A percentile compares a stretch with the other conserved stretches of the same genome.
Conservation (phyloP, 2,113 vertebrate species). For the Macaca fascicularis region DNA sequence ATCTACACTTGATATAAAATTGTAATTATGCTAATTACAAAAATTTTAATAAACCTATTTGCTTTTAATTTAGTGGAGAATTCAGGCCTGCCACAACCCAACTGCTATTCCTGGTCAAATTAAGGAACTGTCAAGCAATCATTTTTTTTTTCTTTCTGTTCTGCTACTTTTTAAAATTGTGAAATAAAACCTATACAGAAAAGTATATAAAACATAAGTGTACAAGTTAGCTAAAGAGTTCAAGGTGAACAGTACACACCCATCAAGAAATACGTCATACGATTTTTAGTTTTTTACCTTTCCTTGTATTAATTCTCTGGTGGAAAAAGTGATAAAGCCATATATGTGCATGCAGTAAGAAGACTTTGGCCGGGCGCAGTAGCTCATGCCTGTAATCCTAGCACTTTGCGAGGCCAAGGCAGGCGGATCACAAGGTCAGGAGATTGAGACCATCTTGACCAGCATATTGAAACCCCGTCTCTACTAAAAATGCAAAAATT, state of each 20-base stretch:
- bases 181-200: neutral
- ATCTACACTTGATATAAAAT: slow-evolving; percentile 10
- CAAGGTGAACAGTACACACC: neutral
- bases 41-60: neutral
- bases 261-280: neutral
- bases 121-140: neutral
- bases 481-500: too few species aligned
- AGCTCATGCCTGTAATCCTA: too few species aligned
- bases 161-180: neutral
- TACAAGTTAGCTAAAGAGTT: neutral
- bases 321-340: neutral
- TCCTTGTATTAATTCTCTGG: neutral
- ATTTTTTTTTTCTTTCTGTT: neutral
- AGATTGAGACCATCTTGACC: too few species aligned
- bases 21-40: neutral
- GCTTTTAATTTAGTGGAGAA: neutral
- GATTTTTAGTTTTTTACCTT: neutral
- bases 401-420: too few species aligned
- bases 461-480: too few species aligned
- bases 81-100: neutral
- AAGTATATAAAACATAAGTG: neutral
- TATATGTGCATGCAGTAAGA: neutral
- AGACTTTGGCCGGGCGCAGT: neutral
- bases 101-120: neutral
- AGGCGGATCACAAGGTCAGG: too few species aligned